phyloP scores from a whole-genome alignment of 2,888 invertebrate genomes.

The Lasioglossum morio region DNA sequence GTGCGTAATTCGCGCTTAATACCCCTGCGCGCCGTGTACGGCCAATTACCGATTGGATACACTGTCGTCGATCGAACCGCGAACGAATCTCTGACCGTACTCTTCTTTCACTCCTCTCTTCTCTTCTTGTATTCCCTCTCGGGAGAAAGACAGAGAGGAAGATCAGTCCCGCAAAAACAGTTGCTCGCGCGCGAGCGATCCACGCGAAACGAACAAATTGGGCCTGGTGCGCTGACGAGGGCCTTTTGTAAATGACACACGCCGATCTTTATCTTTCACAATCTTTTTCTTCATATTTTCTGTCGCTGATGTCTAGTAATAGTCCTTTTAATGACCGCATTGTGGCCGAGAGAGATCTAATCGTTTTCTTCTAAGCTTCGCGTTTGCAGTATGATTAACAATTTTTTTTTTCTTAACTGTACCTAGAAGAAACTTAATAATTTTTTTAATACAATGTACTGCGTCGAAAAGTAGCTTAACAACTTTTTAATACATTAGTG shows the following conservation, averaged over 20 bases:
- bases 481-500: not conserved
- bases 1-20: constrained; percentile 78
- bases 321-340: not conserved
- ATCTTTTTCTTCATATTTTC: not conserved
- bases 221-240: not conserved
- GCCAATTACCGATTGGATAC: constrained; percentile 81
- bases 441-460: too few relatives aligned
- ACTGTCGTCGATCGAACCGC: constrained; percentile 77
- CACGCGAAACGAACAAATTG: constrained; percentile 7
- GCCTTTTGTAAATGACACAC: not conserved
- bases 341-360: not conserved
- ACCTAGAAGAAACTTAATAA: too few relatives aligned
- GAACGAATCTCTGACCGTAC: constrained; percentile 66
- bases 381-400: not conserved
- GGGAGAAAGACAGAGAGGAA: not conserved
- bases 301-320: not conserved
- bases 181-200: constrained; percentile 7
- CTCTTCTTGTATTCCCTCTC: not conserved
- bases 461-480: too few relatives aligned
- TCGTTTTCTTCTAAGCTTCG: not conserved
- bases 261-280: not conserved
- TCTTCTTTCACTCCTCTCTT: not conserved
- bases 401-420: too few relatives aligned
- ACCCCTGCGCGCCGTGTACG: constrained; percentile 74
- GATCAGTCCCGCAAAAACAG: not conserved